Evolutionary conservation across 2,888 invertebrate genomes (phyloP), one percentile per base, ranked within the genome.

Genomic region (Aspidiotus destructor): DNA sequence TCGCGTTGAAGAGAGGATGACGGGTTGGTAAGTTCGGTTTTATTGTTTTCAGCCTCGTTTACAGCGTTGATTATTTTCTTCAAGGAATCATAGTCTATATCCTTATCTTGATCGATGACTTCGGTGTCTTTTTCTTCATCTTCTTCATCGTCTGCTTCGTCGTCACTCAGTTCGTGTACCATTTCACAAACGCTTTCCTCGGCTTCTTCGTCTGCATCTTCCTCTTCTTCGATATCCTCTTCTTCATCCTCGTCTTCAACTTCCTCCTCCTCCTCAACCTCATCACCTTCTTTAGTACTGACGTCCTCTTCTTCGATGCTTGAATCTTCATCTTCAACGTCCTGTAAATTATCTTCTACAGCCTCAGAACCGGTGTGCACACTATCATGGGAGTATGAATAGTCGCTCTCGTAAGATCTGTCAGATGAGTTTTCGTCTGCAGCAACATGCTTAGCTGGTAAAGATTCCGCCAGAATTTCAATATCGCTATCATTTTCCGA

Each of bases 351-450:
- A 17, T 8, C 40, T 28, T 58, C 61, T 17, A 8, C 28, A 28
- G 5, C 11, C 3, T 64, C 42, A 0, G 57, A 64, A n/a, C 41
- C 57, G 54, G 40, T 57, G 13, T 44, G 57, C n/a, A 10, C 60
- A 16, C 48, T 67, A 15, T 67, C 67, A 7, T 67, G 58, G 48
- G 67, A 60, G 41, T 67, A 67, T 0, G 67, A n/a, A 11, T 42
- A 67, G 5, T 67, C 67, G 60, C 67, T 67, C 58, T 67, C 67
- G 52, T 67, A 67, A 9, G 58, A 60, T 10, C 48, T 16, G n/a
- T 67, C 67, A 13, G 67, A 67, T 10, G 60, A 11, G 8, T 67
- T 44, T 13, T 67, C 57, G 41, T 65, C 52, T 8, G 44, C 48
- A 42, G 48, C 40, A 15, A 13, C 48, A 1, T 44, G 52, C 13